These are phyloP conservation scores for Pollenia griseotomentosa DNA, from an alignment of 2,888 invertebrate genomes.

Conservation along the genomic window DNA sequence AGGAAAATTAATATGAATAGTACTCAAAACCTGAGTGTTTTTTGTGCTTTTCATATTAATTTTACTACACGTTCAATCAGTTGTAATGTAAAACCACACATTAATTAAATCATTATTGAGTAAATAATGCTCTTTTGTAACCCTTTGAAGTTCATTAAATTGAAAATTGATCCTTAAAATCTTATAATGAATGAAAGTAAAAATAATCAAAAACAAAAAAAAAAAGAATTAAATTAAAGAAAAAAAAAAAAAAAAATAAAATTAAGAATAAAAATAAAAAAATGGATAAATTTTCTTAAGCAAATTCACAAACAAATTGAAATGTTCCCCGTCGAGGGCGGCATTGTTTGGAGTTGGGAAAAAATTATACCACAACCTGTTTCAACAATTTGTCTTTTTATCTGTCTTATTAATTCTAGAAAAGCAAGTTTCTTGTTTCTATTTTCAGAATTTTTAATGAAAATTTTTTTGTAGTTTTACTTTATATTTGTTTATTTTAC, in stretches of 20 bases:
- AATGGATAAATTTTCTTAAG: neutral
- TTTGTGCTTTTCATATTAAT: too few species aligned
- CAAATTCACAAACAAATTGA: too few species aligned
- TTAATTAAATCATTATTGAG: neutral
- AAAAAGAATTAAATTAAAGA: neutral
- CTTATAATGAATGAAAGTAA: neutral
- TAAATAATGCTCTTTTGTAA: neutral
- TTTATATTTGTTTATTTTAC: neutral
- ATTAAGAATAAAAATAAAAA: neutral
- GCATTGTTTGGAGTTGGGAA: too few species aligned
- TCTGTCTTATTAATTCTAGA: neutral
- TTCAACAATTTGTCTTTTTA: slow-evolving; percentile 1
- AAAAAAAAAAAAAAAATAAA: too few species aligned
- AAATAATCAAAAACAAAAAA: neutral
- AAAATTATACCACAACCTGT: neutral
- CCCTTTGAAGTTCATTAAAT: neutral
- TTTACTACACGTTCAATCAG: too few species aligned
- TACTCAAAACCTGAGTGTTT: too few species aligned
- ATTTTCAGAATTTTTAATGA: neutral
- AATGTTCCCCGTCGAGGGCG: too few species aligned
- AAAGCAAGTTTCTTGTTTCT: neutral
- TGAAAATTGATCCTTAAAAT: neutral
- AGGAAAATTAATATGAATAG: too few species aligned
- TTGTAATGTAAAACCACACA: too few species aligned
- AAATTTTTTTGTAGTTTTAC: neutral